phyloP scores from a whole-genome alignment of 2,113 vertebrate genomes.

The Phalacrocorax carbo region DNA sequence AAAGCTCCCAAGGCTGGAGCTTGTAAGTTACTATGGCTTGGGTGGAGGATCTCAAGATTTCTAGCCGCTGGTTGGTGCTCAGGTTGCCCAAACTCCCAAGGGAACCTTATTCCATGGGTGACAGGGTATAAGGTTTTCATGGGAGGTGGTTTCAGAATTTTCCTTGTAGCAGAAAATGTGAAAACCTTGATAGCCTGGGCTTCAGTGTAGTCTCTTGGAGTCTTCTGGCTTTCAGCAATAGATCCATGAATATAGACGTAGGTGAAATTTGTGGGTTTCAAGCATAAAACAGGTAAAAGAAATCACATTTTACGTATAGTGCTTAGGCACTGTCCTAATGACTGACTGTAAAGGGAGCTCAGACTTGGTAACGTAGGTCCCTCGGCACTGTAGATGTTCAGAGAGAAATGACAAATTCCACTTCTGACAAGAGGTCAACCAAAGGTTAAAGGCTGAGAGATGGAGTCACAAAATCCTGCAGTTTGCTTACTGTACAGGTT shows the following conservation, averaged over 20 bases:
- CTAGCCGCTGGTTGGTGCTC: background rate
- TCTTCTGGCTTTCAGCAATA: background rate
- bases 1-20: background rate
- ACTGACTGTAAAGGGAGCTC: background rate
- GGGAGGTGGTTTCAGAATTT: background rate
- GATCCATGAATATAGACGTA: background rate
- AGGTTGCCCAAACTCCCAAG: background rate
- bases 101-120: background rate
- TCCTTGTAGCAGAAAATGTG: background rate
- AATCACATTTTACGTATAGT: background rate
- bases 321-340: background rate
- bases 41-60: background rate
- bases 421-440: background rate
- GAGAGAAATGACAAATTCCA: background rate
- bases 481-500: background rate
- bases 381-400: background rate
- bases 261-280: background rate
- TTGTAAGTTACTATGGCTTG: accelerated
- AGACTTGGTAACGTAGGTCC: background rate
- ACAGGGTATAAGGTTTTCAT: background rate
- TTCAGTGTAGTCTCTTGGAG: background rate
- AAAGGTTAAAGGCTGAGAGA: background rate
- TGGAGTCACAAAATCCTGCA: background rate
- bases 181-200: background rate
- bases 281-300: background rate